Evolutionary conservation across 2,888 invertebrate genomes (phyloP).

Genomic region (Coenonympha arcania): DNA sequence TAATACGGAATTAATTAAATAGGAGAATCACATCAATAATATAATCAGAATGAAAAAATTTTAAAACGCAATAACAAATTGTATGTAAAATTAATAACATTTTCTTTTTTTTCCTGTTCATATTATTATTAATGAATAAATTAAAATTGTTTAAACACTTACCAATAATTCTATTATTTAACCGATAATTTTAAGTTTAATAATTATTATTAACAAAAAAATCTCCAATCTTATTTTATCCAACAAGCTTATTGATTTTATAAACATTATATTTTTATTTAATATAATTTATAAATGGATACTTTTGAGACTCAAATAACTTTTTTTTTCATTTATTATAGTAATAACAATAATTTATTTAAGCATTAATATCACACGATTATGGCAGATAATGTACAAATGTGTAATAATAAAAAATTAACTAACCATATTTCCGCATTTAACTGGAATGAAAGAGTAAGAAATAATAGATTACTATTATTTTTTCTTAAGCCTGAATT

Average conservation of each 20-base stretch:
- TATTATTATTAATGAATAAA: no score
- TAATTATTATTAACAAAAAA: constrained; percentile 32
- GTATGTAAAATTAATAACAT: no score
- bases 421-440: not conserved
- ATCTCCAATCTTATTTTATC: constrained; percentile 1
- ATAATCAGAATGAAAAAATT: no score
- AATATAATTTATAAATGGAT: constrained; percentile 11
- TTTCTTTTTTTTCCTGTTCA: no score
- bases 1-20: no score
- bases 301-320: constrained; percentile 21
- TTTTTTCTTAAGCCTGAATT: no score
- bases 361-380: constrained; percentile 47
- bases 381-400: constrained; percentile 38
- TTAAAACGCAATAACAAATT: no score
- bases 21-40: no score
- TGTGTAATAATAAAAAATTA: not conserved
- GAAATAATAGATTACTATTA: no score
- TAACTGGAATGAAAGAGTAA: no score
- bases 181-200: constrained; percentile 16
- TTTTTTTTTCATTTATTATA: constrained; percentile 16
- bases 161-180: no score
- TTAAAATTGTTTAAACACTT: no score
- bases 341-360: constrained; percentile 21
- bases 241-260: constrained; percentile 16
- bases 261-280: not conserved